Evolutionary conservation across 1,140 invertebrate species (phyloP).

Genomic region (Anoplophora glabripennis): DNA sequence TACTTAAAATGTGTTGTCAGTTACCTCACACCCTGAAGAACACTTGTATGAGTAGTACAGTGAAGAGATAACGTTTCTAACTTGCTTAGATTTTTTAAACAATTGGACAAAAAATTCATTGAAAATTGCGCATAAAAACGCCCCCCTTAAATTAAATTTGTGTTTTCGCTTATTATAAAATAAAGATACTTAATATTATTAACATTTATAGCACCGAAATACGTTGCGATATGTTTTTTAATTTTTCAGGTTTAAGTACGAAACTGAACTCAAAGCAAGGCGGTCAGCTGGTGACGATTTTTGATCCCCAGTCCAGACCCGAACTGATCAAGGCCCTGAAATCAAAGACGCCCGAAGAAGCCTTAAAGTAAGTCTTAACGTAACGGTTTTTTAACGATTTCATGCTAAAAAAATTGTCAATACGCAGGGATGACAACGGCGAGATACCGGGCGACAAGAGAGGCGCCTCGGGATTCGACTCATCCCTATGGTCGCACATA

Average conservation of each 20-base stretch:
- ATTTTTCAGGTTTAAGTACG: constrained; percentile 22
- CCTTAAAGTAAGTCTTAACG: constrained; percentile 30
- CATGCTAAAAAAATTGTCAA: not conserved
- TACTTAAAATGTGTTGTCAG: too few relatives aligned
- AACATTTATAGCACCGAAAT: too few relatives aligned
- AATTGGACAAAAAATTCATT: too few relatives aligned
- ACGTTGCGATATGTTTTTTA: too few relatives aligned
- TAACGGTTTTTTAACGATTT: not conserved
- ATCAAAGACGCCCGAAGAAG: constrained; percentile 51
- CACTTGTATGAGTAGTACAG: too few relatives aligned
- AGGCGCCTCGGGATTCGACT: constrained; percentile 73
- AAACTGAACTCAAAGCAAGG: constrained; percentile 19
- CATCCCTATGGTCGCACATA: constrained; percentile 65
- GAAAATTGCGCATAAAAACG: too few relatives aligned
- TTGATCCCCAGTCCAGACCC: constrained; percentile 54
- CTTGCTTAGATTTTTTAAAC: too few relatives aligned
- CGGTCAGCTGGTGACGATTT: constrained; percentile 48
- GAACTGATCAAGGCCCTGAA: constrained; percentile 48
- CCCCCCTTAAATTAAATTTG: too few relatives aligned
- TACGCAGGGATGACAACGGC: constrained; percentile 53
- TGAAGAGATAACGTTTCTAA: too few relatives aligned
- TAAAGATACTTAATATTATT: too few relatives aligned
- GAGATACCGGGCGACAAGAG: constrained; percentile 67
- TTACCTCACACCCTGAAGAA: too few relatives aligned
- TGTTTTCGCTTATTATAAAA: too few relatives aligned